Evolutionary conservation across 2,797 vertebrate genomes (phyloP).

Genomic region (Chrysocyon brachyurus): DNA sequence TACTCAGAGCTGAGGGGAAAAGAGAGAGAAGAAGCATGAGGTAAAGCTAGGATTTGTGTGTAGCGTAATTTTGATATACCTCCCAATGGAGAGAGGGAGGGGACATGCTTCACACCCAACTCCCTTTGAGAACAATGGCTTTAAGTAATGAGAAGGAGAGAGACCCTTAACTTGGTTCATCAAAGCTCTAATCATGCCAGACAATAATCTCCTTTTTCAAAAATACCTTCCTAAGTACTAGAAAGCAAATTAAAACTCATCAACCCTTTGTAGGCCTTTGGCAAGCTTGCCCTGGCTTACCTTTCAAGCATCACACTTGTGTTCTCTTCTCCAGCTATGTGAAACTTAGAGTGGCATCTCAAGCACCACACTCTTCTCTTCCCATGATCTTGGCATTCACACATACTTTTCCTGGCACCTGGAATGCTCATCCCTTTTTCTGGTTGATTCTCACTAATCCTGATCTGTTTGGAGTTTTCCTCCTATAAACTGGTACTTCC

Average conservation of each 20-base stretch:
- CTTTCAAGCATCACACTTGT: neutral
- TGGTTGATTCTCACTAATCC: neutral
- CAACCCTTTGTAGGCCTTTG: neutral
- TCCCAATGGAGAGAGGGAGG: neutral
- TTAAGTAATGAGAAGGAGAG: neutral
- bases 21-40: neutral
- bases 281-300: neutral
- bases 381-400: neutral
- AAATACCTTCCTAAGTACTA: neutral
- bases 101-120: neutral
- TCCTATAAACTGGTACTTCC: neutral
- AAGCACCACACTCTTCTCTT: neutral
- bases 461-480: neutral
- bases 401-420: neutral
- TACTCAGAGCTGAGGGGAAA: accelerated
- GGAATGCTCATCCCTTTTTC: neutral
- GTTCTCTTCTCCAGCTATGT: neutral
- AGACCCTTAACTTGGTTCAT: neutral
- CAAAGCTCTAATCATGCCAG: neutral
- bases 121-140: neutral
- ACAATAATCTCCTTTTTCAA: neutral
- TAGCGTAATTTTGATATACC: neutral
- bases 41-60: neutral
- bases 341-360: neutral
- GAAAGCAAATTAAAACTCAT: neutral